These are phyloP conservation scores for Phthorimaea operculella DNA, from an alignment of 1,140 invertebrate genomes.

Conservation along the genomic window DNA sequence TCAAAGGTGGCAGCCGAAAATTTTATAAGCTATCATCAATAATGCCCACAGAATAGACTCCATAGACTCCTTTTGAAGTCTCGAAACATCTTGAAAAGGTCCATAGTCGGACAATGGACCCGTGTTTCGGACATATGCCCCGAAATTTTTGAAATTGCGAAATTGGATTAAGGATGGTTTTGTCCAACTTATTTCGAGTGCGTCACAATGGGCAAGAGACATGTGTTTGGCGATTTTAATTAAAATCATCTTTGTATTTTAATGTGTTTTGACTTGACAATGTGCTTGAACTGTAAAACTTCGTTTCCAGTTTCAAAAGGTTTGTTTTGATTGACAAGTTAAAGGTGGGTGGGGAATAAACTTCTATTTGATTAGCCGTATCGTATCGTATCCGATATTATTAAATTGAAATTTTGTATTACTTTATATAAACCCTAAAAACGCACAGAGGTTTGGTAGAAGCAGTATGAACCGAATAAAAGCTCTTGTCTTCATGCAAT, in stretches of 20 bases:
- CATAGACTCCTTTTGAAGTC: slow-evolving; percentile 13
- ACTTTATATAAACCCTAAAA: no score
- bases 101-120: slow-evolving; percentile 36
- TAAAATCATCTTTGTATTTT: slow-evolving; percentile 29
- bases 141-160: slow-evolving; percentile 43
- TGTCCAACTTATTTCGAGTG: slow-evolving; percentile 41
- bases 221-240: slow-evolving; percentile 30
- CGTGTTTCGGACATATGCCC: slow-evolving; percentile 38
- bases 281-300: not conserved
- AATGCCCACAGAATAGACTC: slow-evolving; percentile 30
- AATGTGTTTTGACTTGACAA: slow-evolving; percentile 40
- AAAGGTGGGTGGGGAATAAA: not conserved
- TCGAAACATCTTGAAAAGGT: slow-evolving; percentile 33
- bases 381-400: no score
- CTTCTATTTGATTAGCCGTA: not conserved
- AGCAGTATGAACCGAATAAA: no score
- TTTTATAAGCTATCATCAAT: slow-evolving; percentile 48
- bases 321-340: not conserved
- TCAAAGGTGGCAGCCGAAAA: slow-evolving; percentile 25
- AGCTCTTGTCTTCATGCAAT: no score
- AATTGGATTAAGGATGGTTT: slow-evolving; percentile 56
- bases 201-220: slow-evolving; percentile 26
- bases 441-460: no score
- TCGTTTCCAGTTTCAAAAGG: not conserved
- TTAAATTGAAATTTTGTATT: no score